Base-by-base conservation (phyloP, 2,888 invertebrate species). In the Tuberolachnus salignus region DNA sequence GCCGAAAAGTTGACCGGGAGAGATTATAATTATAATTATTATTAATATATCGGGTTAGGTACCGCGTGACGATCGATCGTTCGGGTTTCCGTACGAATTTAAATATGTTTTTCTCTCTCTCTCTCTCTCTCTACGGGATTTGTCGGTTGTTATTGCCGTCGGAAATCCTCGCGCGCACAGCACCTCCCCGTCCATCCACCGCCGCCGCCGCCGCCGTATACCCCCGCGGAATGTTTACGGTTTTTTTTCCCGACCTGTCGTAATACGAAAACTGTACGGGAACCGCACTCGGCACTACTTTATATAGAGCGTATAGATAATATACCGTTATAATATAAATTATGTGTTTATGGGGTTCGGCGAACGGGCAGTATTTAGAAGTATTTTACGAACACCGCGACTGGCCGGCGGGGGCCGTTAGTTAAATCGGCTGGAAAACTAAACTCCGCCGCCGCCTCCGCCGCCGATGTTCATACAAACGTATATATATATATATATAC, bases 371-470 rank as follows among this genome's bases (percentile, higher is more conserved):
- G 59, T 34, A 67, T 78, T 57, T 59, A 69, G 59, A 69, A 69
- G 69, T 78, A 23, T 78, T 67, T 78, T 67, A 78, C 61, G 69
- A 64, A 74, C 57, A 57, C 67, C 26, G 3, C 21, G 51, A 8
- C 16, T 23, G n/a, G 16, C 34, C 1, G 42, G n/a, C n/a, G n/a
- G n/a, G n/a, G n/a, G 63, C 51, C 78, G 69, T 78, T 78, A 69
- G 78, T 78, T 78, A 78, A 78, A 78, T 78, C 69, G 78, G 78
- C 51, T 42, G 78, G 67, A 78, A 78, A 78, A 78, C 49, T 69
- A 78, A 78, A 78, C 67, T 34, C 59, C 26, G 26, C 11, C 9
- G 9, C 34, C 59, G 23, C 23, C 26, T 74, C 72, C n/a, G 53
- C 42, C 53, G n/a, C 42, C 53, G 53, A 16, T n/a, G n/a, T n/a